Conservation (phyloP, 1,140 invertebrate species). For the Batillaria attramentaria region DNA sequence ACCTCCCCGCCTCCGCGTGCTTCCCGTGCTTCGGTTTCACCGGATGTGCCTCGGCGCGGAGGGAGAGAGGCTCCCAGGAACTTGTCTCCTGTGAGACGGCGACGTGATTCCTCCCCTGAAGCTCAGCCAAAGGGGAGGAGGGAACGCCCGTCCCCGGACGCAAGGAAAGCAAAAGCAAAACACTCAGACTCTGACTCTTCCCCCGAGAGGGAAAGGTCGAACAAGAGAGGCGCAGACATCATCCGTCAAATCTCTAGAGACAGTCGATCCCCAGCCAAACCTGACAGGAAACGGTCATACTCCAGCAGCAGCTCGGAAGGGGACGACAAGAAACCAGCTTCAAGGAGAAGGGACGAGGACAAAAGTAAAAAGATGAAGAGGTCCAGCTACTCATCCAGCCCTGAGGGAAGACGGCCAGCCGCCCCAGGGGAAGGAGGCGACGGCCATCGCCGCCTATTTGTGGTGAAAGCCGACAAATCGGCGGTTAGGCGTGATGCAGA, state of each 20-base stretch:
- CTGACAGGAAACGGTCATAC: constrained; percentile 13
- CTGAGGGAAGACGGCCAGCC: neutral
- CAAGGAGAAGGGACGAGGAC: neutral
- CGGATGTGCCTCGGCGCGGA: neutral
- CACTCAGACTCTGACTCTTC: constrained; percentile 23
- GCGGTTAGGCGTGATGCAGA: neutral
- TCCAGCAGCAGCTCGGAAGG: constrained; percentile 28
- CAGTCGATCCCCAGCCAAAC: neutral
- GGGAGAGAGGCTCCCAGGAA: neutral
- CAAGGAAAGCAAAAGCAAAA: constrained; percentile 7
- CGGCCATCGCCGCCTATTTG: constrained; percentile 21
- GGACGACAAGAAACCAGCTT: neutral
- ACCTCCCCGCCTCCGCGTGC: constrained; percentile 7
- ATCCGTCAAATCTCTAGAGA: constrained; percentile 11
- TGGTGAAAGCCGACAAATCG: constrained; percentile 27
- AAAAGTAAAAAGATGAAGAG: constrained; percentile 27
- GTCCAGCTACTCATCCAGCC: constrained; percentile 13
- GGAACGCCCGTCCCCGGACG: neutral
- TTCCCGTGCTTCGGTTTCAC: constrained; percentile 27
- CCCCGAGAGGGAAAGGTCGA: constrained; percentile 10
- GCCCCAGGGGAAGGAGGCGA: neutral
- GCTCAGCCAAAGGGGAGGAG: constrained; percentile 1
- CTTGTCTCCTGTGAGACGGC: neutral
- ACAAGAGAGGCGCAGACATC: neutral
- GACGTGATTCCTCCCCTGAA: constrained; percentile 13